phyloP scores from a whole-genome alignment of 2,797 vertebrate species.

The Gambelia wislizenii region DNA sequence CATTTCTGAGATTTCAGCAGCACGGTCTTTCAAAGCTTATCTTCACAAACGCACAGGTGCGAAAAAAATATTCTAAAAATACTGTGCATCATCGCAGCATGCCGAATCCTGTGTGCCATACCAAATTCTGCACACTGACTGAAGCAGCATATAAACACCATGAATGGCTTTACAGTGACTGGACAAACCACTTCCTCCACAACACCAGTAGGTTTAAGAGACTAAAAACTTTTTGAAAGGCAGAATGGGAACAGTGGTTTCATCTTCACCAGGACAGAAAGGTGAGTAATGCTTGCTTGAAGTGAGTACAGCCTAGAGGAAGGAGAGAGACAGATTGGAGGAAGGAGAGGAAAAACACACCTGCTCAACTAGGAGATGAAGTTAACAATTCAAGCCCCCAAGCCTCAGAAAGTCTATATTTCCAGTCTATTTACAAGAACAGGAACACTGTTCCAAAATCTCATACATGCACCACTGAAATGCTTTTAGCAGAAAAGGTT shows the following conservation, averaged over 20 bases:
- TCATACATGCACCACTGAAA: not conserved
- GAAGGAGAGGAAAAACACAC: not conserved
- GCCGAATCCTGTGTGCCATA: too few species aligned
- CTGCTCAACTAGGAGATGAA: not conserved
- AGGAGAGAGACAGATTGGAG: not conserved
- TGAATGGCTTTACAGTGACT: not conserved
- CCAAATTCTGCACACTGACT: not conserved
- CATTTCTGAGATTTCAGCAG: not conserved
- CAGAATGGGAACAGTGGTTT: not conserved
- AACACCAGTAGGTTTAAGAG: not conserved
- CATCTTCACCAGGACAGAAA: not conserved
- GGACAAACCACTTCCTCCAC: not conserved
- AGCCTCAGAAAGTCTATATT: not conserved
- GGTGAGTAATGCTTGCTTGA: not conserved
- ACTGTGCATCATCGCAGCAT: not conserved
- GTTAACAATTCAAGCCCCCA: not conserved
- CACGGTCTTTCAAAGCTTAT: not conserved
- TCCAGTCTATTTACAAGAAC: not conserved
- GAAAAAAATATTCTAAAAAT: slow-evolving; percentile 8
- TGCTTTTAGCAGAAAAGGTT: not conserved
- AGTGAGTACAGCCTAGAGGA: not conserved
- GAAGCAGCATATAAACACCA: not conserved
- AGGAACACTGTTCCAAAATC: too few species aligned
- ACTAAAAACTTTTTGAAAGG: not conserved
- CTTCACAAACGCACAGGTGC: not conserved